Percentiles rank a stretch among this genome's conserved stretches.
Conservation (phyloP, 2,113 vertebrate genomes). For the Tylochromis polylepis region DNA sequence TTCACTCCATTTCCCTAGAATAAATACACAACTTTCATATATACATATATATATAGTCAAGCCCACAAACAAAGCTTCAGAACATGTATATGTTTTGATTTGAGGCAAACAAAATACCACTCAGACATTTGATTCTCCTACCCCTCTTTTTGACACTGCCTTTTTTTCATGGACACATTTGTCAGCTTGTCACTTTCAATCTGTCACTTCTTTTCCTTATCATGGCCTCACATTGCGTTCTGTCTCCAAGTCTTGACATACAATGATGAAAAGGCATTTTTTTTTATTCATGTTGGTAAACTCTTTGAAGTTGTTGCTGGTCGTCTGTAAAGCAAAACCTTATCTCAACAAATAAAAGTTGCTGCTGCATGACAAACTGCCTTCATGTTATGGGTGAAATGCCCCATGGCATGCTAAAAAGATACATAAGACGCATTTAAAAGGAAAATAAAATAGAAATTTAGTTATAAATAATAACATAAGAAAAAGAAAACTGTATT, state of each 20-base stretch:
- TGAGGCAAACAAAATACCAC: slow-evolving; percentile 25
- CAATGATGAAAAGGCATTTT: slow-evolving; percentile 54
- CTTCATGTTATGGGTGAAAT: neutral
- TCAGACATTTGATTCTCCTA: slow-evolving; percentile 42
- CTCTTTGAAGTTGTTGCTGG: slow-evolving; percentile 29
- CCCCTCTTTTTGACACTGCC: slow-evolving; percentile 27
- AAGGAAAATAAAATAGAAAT: neutral
- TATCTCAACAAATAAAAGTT: neutral
- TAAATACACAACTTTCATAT: neutral
- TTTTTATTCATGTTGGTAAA: slow-evolving; percentile 15
- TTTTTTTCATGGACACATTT: slow-evolving; percentile 73
- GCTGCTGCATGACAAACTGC: neutral
- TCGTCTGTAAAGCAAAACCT: slow-evolving; percentile 1
- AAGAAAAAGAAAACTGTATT: neutral
- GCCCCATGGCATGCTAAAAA: neutral
- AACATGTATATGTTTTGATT: neutral
- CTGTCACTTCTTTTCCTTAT: slow-evolving; percentile 63
- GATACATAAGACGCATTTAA: neutral
- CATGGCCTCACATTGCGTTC: slow-evolving; percentile 53
- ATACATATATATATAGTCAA: neutral
- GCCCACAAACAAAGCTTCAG: neutral
- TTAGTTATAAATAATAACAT: neutral
- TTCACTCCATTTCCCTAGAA: neutral
- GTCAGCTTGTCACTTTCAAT: slow-evolving; percentile 74
- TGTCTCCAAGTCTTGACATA: slow-evolving; percentile 56